Conservation (phyloP, 2,113 vertebrate species). For the Daubentonia madagascariensis region DNA sequence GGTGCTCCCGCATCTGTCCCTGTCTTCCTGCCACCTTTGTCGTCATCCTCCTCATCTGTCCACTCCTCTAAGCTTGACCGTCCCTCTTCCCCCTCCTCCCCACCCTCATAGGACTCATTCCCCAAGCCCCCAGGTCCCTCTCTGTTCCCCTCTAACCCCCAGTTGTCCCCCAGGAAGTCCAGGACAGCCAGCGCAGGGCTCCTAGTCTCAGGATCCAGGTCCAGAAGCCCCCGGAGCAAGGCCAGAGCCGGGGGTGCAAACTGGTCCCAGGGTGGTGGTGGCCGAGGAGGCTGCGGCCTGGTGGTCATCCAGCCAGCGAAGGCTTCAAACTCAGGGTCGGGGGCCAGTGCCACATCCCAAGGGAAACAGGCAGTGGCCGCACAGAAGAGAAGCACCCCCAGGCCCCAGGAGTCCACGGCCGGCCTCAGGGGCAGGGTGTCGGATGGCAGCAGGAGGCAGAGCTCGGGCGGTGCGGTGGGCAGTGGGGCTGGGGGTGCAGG, state of each 20-base stretch:
- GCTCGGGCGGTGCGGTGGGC: conserved; percentile 91
- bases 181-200: conserved; percentile 87
- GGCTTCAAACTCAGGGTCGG: conserved; percentile 84
- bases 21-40: not conserved
- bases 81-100: not conserved
- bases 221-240: conserved; percentile 88
- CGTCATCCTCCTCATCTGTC: conserved; percentile 34
- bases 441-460: conserved; percentile 75
- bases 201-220: conserved; percentile 85
- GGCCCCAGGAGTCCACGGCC: conserved; percentile 91
- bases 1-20: not conserved
- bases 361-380: conserved; percentile 90
- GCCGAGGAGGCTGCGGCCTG: conserved; percentile 22
- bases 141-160: conserved; percentile 30
- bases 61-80: conserved; percentile 63
- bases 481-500: conserved; percentile 87
- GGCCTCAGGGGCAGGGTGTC: conserved; percentile 86
- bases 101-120: not conserved
- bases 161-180: conserved; percentile 70
- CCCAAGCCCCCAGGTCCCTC: conserved; percentile 49
- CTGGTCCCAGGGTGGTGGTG: conserved; percentile 84
- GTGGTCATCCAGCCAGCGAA: conserved; percentile 87
- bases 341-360: conserved; percentile 87
- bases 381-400: conserved; percentile 91
- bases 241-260: conserved; percentile 84